phyloP scores from a whole-genome alignment of 2,797 vertebrate species.

The Serranus cabrilla region DNA sequence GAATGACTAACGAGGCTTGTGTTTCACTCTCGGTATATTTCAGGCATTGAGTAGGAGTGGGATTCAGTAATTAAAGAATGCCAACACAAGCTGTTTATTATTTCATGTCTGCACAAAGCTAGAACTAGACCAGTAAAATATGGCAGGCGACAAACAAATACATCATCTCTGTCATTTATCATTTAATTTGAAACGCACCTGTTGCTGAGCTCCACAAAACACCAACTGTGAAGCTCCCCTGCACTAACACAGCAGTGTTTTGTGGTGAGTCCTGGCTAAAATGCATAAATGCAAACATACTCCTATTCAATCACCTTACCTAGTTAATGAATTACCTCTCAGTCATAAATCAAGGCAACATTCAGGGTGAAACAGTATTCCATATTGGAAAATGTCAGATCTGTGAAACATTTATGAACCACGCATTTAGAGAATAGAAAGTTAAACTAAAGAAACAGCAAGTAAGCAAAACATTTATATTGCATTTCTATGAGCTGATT shows the following conservation, averaged over 20 bases:
- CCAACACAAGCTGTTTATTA: background rate
- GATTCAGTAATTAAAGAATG: background rate
- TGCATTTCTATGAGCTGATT: background rate
- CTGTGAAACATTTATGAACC: background rate
- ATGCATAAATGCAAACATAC: background rate
- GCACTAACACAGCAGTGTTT: slow-evolving; percentile 8
- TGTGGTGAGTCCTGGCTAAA: background rate
- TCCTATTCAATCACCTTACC: background rate
- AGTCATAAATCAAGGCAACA: background rate
- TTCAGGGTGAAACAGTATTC: background rate
- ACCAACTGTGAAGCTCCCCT: background rate
- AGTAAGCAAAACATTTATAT: background rate
- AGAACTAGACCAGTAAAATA: background rate
- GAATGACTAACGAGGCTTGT: background rate
- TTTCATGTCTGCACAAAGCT: background rate
- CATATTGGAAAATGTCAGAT: background rate
- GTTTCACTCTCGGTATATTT: background rate
- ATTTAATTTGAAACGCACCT: background rate
- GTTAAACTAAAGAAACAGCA: background rate
- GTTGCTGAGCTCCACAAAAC: background rate
- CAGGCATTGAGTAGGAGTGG: background rate
- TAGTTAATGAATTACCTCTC: background rate
- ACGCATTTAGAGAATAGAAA: background rate
- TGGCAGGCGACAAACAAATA: background rate
- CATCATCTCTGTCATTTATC: background rate